Percentiles rank a stretch among this genome's conserved stretches.
Evolutionary conservation across 2,888 invertebrate genomes (phyloP).

Genomic region (Melipona bicolor): DNA sequence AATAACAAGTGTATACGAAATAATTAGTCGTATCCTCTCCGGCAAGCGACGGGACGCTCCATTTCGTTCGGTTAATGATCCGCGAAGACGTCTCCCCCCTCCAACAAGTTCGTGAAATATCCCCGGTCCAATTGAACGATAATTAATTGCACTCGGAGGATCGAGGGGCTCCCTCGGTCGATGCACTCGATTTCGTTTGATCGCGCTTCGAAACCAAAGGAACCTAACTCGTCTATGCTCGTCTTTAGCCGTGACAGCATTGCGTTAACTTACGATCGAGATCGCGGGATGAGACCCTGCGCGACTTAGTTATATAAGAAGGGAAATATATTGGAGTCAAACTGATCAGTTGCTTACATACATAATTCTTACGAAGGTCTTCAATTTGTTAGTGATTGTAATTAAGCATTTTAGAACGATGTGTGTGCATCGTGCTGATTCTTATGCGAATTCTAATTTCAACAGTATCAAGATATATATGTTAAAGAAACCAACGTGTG

Average conservation of each 20-base stretch:
- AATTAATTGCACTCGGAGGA: constrained; percentile 67
- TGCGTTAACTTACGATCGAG: neutral
- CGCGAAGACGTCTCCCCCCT: constrained; percentile 55
- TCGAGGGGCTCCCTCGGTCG: constrained; percentile 51
- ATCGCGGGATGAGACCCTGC: no score
- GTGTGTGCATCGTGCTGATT: no score
- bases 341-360: no score
- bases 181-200: constrained; percentile 72
- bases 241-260: neutral
- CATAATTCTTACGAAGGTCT: no score
- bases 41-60: constrained; percentile 45
- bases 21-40: constrained; percentile 60
- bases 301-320: neutral
- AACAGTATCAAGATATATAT: no score
- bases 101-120: constrained; percentile 56
- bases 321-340: no score
- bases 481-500: no score
- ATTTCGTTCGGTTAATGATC: constrained; percentile 65
- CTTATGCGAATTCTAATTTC: no score
- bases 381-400: no score
- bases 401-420: no score
- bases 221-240: neutral
- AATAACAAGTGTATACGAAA: constrained; percentile 33
- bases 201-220: constrained; percentile 19
- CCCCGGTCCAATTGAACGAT: constrained; percentile 70